phyloP scores from a whole-genome alignment of 2,113 vertebrate genomes.

The Istiophorus platypterus region DNA sequence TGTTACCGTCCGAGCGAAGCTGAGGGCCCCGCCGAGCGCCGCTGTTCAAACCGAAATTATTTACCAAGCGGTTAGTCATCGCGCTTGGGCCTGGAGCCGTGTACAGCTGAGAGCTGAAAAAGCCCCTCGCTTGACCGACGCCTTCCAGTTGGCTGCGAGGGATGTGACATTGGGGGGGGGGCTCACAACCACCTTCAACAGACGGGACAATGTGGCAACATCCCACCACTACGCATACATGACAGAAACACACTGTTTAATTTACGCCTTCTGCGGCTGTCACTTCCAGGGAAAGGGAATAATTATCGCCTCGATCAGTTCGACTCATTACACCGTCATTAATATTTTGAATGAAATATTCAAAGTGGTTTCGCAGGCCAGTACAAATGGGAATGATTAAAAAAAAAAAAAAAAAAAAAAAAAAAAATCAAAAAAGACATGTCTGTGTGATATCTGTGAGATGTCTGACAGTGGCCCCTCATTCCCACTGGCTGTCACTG shows the following conservation, averaged over 20 bases:
- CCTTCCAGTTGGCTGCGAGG: slow-evolving; percentile 48
- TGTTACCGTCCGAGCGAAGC: slow-evolving; percentile 8
- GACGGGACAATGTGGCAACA: slow-evolving; percentile 22
- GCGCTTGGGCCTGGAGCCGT: background rate
- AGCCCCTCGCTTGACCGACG: slow-evolving; percentile 23
- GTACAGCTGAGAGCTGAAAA: background rate
- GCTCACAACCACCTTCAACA: slow-evolving; percentile 22
- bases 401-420: slow-evolving; percentile 2
- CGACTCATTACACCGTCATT: slow-evolving; percentile 42
- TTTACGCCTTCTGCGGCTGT: slow-evolving; percentile 50
- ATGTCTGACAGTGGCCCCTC: slow-evolving; percentile 43
- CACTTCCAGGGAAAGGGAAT: slow-evolving; percentile 10
- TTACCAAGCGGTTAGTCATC: slow-evolving; percentile 33
- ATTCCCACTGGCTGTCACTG: slow-evolving; percentile 33
- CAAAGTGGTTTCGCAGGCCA: slow-evolving; percentile 36
- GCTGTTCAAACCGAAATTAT: slow-evolving; percentile 25
- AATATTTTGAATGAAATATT: slow-evolving; percentile 41
- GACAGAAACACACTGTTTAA: slow-evolving; percentile 41
- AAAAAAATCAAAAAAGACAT: background rate
- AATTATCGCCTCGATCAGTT: slow-evolving; percentile 46
- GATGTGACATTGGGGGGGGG: too few species aligned
- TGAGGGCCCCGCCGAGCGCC: slow-evolving; percentile 2
- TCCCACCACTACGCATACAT: slow-evolving; percentile 25
- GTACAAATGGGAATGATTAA: slow-evolving; percentile 5
- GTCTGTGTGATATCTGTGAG: slow-evolving; percentile 16